These are phyloP conservation scores for Puffinus mauretanicus DNA, from an alignment of 2,113 vertebrate species.

Conservation along the genomic window DNA sequence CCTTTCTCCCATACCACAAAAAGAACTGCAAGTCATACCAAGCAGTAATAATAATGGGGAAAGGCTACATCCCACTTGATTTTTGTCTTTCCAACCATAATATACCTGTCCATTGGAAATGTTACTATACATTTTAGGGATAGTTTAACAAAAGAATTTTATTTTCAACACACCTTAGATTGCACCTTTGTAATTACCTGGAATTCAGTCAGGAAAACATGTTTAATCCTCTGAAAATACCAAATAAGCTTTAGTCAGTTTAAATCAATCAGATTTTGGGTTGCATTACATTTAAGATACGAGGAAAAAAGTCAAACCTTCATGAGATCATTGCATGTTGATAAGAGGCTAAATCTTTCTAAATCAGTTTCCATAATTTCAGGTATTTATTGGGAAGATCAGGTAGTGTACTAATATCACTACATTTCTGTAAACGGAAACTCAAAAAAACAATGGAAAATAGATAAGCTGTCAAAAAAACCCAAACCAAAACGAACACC, in stretches of 20 bases:
- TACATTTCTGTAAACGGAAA: not conserved
- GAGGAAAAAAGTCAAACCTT: not conserved
- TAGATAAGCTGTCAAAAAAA: not conserved
- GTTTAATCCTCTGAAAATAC: not conserved
- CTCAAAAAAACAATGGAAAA: not conserved
- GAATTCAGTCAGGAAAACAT: not conserved
- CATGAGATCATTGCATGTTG: not conserved
- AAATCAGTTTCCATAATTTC: not conserved
- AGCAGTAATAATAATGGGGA: not conserved
- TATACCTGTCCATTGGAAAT: not conserved
- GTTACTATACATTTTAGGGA: not conserved
- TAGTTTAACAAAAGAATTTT: not conserved
- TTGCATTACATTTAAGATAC: not conserved
- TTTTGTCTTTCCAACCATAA: not conserved
- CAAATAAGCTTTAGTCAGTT: not conserved
- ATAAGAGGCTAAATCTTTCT: not conserved
- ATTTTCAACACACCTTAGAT: not conserved
- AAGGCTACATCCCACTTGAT: not conserved
- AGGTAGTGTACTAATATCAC: not conserved
- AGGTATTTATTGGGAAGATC: not conserved
- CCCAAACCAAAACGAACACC: rapidly evolving
- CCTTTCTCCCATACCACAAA: not conserved
- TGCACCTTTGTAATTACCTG: not conserved
- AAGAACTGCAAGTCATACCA: not conserved
- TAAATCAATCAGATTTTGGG: not conserved